Conservation (phyloP, 2,797 vertebrate species). For the Distichodus sexfasciatus region DNA sequence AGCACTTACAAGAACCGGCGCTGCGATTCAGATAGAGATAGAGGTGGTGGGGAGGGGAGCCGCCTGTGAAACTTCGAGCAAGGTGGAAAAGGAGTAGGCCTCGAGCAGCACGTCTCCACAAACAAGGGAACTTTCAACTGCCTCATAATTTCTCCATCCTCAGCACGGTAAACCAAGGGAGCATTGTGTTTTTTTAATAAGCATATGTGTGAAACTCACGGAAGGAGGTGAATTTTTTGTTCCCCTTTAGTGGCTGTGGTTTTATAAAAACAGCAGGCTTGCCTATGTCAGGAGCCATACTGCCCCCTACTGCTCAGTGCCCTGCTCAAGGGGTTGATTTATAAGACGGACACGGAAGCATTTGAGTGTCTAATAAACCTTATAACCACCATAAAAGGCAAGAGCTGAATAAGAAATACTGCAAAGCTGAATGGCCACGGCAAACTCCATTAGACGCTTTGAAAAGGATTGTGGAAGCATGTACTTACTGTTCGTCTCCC, state of each 20-base stretch:
- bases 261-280: slow-evolving; percentile 44
- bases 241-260: slow-evolving; percentile 48
- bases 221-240: slow-evolving; percentile 6
- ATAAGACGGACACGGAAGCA: not conserved
- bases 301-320: slow-evolving; percentile 69
- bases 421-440: not conserved
- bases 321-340: not conserved
- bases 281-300: slow-evolving; percentile 67
- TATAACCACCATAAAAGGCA: not conserved
- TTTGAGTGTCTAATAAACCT: not conserved
- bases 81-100: slow-evolving; percentile 45
- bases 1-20: slow-evolving; percentile 75
- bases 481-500: slow-evolving; percentile 97
- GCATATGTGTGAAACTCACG: not conserved
- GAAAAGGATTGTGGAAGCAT: not conserved
- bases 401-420: not conserved
- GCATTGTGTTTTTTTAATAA: not conserved
- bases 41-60: slow-evolving; percentile 24
- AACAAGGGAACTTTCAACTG: slow-evolving; percentile 42
- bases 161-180: not conserved
- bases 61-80: slow-evolving; percentile 37
- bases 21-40: slow-evolving; percentile 56
- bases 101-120: slow-evolving; percentile 29
- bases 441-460: not conserved
- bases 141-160: slow-evolving; percentile 27